Conservation (phyloP, 2,888 invertebrate species). For the Theretra japonica region DNA sequence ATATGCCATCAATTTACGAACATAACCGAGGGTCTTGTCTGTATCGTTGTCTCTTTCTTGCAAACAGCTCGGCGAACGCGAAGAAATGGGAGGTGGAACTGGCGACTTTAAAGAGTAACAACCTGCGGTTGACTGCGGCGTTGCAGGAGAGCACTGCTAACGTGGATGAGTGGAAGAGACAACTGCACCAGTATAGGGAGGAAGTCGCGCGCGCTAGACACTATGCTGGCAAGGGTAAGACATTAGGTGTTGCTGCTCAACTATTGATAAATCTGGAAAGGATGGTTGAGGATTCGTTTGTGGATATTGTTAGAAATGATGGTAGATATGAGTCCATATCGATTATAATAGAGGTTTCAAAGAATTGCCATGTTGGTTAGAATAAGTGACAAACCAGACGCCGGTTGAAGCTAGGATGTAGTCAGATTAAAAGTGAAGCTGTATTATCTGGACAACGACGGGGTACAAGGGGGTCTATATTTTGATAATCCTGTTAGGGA, state of each 20-base stretch:
- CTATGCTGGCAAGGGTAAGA: constrained; percentile 73
- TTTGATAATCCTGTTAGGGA: too few species aligned
- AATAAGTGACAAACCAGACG: too few species aligned
- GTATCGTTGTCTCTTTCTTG: neutral
- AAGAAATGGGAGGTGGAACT: constrained; percentile 99
- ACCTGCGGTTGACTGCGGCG: constrained; percentile 96
- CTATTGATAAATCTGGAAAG: constrained; percentile 80
- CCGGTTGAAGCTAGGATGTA: too few species aligned
- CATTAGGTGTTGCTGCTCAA: neutral
- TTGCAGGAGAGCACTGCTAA: constrained; percentile 97
- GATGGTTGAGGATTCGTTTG: constrained; percentile 57
- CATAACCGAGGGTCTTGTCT: neutral
- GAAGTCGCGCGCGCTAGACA: constrained; percentile 92
- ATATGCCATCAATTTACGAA: too few species aligned
- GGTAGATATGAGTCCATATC: too few species aligned
- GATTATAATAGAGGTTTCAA: too few species aligned
- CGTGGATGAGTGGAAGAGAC: constrained; percentile 99
- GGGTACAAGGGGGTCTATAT: too few species aligned
- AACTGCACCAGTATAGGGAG: constrained; percentile 96
- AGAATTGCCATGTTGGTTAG: too few species aligned
- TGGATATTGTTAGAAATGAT: too few species aligned
- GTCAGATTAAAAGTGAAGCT: too few species aligned
- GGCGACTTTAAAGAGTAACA: constrained; percentile 97
- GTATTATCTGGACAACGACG: too few species aligned
- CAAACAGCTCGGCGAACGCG: constrained; percentile 96